Evolutionary conservation across 1,140 invertebrate genomes (phyloP).

Genomic region (Trissolcus basalis): DNA sequence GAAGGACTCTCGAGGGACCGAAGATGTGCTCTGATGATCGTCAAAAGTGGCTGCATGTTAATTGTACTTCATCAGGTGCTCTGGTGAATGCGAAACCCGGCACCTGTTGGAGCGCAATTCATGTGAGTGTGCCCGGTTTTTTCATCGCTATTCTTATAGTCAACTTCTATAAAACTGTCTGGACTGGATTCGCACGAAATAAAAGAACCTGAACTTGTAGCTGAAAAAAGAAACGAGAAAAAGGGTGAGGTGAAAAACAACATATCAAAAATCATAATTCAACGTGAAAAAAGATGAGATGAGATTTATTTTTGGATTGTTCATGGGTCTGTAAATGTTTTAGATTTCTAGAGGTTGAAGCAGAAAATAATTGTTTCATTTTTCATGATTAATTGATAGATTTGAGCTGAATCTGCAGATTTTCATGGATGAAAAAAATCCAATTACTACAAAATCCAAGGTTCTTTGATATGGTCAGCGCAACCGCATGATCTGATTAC

Average conservation of each 20-base stretch:
- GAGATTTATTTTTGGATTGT: no score
- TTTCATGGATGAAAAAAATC: background rate
- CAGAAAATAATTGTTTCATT: no score
- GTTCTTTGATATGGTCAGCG: background rate
- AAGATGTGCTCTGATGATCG: conserved; percentile 2
- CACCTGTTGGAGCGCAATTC: conserved; percentile 96
- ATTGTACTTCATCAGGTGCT: conserved; percentile 99
- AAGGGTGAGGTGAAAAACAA: no score
- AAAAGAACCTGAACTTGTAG: background rate
- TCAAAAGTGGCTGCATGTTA: conserved; percentile 83
- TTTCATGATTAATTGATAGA: no score
- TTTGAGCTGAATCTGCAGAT: no score
- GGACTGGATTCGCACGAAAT: background rate
- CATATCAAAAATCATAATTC: no score
- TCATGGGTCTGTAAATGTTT: no score
- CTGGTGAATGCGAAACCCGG: conserved; percentile 91
- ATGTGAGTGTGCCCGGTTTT: conserved; percentile 76
- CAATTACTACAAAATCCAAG: background rate
- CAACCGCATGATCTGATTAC: conserved; percentile 1
- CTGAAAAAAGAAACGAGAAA: no score
- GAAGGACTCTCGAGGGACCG: no score
- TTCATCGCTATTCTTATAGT: conserved; percentile 27
- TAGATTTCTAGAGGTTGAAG: no score
- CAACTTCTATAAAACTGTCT: background rate
- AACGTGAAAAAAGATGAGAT: no score